Conservation (phyloP, 2,888 invertebrate genomes). For the Atherix ibis region DNA sequence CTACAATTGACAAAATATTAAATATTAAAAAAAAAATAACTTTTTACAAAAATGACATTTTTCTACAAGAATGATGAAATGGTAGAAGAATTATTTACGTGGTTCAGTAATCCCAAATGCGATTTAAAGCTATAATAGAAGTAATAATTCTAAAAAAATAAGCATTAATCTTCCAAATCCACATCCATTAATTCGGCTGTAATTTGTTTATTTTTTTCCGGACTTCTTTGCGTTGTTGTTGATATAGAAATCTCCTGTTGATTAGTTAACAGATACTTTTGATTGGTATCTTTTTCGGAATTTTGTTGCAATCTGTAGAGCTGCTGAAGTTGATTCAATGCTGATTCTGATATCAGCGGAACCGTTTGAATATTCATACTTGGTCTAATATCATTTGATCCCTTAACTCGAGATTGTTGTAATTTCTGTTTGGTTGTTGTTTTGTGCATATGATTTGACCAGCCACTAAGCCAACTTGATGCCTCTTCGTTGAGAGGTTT, state of each 20-base stretch:
- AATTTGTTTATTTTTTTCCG: constrained; percentile 34
- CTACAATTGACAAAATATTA: no score
- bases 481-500: constrained; percentile 33
- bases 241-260: no score
- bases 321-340: constrained; percentile 26
- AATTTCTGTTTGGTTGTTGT: constrained; percentile 3
- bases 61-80: no score
- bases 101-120: no score
- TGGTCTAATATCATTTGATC: not conserved
- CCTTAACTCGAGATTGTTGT: not conserved
- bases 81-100: no score
- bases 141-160: no score
- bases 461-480: constrained; percentile 41
- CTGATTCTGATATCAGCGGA: constrained; percentile 30
- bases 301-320: constrained; percentile 17
- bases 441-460: constrained; percentile 40
- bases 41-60: no score
- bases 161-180: no score
- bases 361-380: constrained; percentile 27
- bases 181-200: constrained; percentile 43
- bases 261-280: no score
- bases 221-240: constrained; percentile 15
- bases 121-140: no score
- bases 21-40: no score
- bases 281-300: no score